phyloP scores from a whole-genome alignment of 2,797 vertebrate genomes.

The Megaceryle alcyon region DNA sequence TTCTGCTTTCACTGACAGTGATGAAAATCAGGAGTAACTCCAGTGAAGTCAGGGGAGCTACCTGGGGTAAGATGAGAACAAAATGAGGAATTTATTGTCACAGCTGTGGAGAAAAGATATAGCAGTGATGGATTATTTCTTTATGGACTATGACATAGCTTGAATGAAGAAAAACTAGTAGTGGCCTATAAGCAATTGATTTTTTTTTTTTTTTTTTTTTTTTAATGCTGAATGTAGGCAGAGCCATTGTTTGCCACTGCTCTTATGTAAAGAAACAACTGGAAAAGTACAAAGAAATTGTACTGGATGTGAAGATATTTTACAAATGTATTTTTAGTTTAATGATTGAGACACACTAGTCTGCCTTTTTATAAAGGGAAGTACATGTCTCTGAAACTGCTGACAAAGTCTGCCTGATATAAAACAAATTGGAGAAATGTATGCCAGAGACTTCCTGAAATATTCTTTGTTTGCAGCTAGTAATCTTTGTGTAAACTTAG shows the following conservation, averaged over 20 bases:
- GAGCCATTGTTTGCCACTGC: not conserved
- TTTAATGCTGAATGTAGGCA: not conserved
- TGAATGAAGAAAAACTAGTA: constrained; percentile 16
- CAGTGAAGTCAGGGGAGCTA: not conserved
- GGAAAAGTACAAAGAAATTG: not conserved
- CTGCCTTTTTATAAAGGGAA: constrained; percentile 25
- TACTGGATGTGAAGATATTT: constrained; percentile 15
- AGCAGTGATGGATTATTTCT: constrained; percentile 41
- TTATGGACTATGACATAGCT: not conserved
- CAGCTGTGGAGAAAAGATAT: constrained; percentile 9
- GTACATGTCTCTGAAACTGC: not conserved
- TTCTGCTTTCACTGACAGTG: not conserved
- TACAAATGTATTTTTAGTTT: constrained; percentile 37
- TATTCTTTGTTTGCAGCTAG: constrained; percentile 6
- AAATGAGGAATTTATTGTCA: constrained; percentile 47
- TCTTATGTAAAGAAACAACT: not conserved
- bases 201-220: not conserved
- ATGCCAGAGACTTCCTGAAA: not conserved
- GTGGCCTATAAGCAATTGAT: constrained; percentile 3
- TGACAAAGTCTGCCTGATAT: not conserved
- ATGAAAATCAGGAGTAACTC: constrained; percentile 6
- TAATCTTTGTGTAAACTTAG: not conserved
- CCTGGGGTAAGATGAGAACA: constrained; percentile 16
- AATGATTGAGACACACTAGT: constrained; percentile 8
- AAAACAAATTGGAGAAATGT: not conserved